Base-by-base conservation (phyloP, 2,113 vertebrate species). In the Spea multiplicata region DNA sequence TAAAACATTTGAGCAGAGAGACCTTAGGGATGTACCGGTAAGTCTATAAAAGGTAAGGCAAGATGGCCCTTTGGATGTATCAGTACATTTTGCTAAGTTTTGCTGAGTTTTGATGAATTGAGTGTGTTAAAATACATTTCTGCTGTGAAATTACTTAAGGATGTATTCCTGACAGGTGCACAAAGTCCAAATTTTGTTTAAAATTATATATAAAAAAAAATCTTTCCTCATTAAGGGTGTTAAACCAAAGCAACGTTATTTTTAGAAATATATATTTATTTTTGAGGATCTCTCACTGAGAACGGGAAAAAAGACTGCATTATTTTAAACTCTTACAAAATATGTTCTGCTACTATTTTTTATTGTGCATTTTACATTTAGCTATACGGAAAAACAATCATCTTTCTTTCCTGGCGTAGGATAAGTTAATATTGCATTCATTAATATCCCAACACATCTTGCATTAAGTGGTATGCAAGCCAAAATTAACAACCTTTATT, bases 401-500 rank as follows among this genome's bases (percentile, higher is more conserved):
- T 66, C 47, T 76, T 76, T 64, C 52, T 68, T 30, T 59, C 3
- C 12, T 57, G 49, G 48, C 64, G 50, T 49, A 68, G 44, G 8
- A 59, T 70, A 71, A 67, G 44, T 64, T 68, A 80, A 59, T 44
- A 55, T 64, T 59, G 52, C 70, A 44, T 14, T 73, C 71, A 61
- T 74, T 68, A 44, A 48, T 68, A 46, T 45, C 52, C 64, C 45
- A 44, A 47, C 71, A 74, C 78, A 74, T 49, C 61, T 72, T n/a
- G 50, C 16, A 44, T 59, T 12, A 45, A 49, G 48, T 44, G 13
- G 30, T 44, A 55, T 45, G 30, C 69, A 17, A 68, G 78, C 78
- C 78, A 80, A 80, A 67, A 61, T 74, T 65, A 73, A 80, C 78
- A 80, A 71, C 73, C 71, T 3, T 64, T 80, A 80, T 80, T 80